Evolutionary conservation across 2,888 invertebrate genomes (phyloP).

Genomic region (Dugesia japonica): DNA sequence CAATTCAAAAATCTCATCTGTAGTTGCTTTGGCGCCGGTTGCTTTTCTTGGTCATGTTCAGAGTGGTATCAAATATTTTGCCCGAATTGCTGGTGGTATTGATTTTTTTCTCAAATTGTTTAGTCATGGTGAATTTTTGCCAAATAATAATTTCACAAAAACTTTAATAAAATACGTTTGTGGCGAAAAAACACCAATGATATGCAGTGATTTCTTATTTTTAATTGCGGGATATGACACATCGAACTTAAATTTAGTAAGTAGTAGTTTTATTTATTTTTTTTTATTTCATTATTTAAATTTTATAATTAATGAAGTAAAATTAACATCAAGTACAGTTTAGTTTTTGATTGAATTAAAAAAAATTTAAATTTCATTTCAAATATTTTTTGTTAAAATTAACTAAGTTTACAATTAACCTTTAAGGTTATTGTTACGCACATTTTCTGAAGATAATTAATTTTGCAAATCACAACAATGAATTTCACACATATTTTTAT

Average conservation of each 20-base stretch:
- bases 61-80: neutral
- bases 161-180: slow-evolving; percentile 57
- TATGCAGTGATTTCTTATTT: slow-evolving; percentile 63
- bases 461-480: no score
- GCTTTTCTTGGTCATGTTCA: slow-evolving; percentile 39
- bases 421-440: no score
- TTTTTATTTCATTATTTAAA: no score
- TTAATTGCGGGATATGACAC: slow-evolving; percentile 60
- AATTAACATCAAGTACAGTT: no score
- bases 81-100: neutral
- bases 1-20: slow-evolving; percentile 40
- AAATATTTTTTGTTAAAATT: no score
- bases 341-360: no score
- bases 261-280: slow-evolving; percentile 35
- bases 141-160: slow-evolving; percentile 55
- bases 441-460: no score
- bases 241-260: slow-evolving; percentile 56
- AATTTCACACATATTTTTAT: no score
- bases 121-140: slow-evolving; percentile 61
- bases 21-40: slow-evolving; percentile 48
- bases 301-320: no score
- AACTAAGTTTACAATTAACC: no score
- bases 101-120: slow-evolving; percentile 50
- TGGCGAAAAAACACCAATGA: slow-evolving; percentile 34
- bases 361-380: no score